phyloP scores from a whole-genome alignment of 2,113 vertebrate species.

The Bettongia penicillata region DNA sequence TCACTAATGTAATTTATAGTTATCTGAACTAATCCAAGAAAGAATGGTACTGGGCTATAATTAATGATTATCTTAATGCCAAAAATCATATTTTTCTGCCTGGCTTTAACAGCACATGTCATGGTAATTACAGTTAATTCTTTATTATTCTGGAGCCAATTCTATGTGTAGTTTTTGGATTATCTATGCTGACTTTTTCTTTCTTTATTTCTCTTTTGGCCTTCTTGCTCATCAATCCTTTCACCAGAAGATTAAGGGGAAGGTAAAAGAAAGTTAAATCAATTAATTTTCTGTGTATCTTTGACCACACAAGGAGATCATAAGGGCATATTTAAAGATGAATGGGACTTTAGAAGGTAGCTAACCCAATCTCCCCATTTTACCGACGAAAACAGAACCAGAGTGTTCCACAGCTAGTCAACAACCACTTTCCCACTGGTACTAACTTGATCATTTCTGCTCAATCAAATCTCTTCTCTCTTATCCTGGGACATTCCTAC shows the following conservation, averaged over 20 bases:
- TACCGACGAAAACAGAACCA: neutral
- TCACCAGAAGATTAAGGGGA: conserved; percentile 77
- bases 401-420: neutral
- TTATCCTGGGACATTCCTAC: neutral
- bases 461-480: neutral
- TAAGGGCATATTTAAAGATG: neutral
- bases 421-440: neutral
- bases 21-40: conserved; percentile 63
- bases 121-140: conserved; percentile 71
- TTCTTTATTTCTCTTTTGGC: conserved; percentile 68
- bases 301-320: neutral
- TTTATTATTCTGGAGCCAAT: conserved; percentile 56
- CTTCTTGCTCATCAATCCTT: conserved; percentile 79
- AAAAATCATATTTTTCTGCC: conserved; percentile 74
- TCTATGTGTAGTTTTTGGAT: conserved; percentile 75
- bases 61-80: conserved; percentile 69
- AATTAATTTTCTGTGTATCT: conserved; percentile 58
- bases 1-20: conserved; percentile 73
- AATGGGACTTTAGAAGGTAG: neutral
- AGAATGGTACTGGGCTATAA: conserved; percentile 70
- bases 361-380: neutral
- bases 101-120: conserved; percentile 69
- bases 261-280: conserved; percentile 76
- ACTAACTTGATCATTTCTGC: neutral
- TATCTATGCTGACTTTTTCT: conserved; percentile 76